Evolutionary conservation across 1,140 invertebrate genomes (phyloP), one percentile per base, ranked within the genome.

Genomic region (Zaprionus gabonicus): DNA sequence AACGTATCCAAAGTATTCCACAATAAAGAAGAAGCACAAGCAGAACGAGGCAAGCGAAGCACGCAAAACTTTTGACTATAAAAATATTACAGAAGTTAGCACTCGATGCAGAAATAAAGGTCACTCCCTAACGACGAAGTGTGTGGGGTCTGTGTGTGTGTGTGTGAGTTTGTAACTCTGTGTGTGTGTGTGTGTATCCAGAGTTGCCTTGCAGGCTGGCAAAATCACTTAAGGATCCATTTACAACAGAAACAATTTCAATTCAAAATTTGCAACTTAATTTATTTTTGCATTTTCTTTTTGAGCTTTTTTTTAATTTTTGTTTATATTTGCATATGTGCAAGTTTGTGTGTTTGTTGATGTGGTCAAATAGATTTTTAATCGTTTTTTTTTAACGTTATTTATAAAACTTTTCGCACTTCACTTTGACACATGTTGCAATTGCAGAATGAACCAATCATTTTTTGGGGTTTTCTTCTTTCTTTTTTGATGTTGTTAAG

Each of bases 381-480:
- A 41, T 56, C 36, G 57, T 68, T 46, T 34, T 58, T 63, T 44
- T 58, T 44, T 58, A 44, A 9, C 34, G 44, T 36, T 41, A 70
- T 60, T 64, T 67, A 46, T 56, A 34, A 67, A 78, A 46, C 31
- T 57, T 73, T 73, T 78, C 17, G 63, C 81, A 83, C 81, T 80
- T 63, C 69, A 86, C 83, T 82, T 80, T 66, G 83, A 72, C 82
- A 86, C 82, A 65, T 65, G 56, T 41, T 36, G 27, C 20, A 27
- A 38, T 7, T 56, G 41, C 6, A 25, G 15, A 49, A 49, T 25
- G 64, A n/a, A 23, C 27, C 36, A 25, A 58, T 64, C 23, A 25
- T 65, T 70, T 60, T 34, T 67, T 25, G n/a, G 38, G 25, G 57
- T 57, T 73, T 83, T 51, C 20, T 20, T 65, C 53, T 3, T 60